phyloP scores from a whole-genome alignment of 2,113 vertebrate genomes.

The Ochotona curzoniae region DNA sequence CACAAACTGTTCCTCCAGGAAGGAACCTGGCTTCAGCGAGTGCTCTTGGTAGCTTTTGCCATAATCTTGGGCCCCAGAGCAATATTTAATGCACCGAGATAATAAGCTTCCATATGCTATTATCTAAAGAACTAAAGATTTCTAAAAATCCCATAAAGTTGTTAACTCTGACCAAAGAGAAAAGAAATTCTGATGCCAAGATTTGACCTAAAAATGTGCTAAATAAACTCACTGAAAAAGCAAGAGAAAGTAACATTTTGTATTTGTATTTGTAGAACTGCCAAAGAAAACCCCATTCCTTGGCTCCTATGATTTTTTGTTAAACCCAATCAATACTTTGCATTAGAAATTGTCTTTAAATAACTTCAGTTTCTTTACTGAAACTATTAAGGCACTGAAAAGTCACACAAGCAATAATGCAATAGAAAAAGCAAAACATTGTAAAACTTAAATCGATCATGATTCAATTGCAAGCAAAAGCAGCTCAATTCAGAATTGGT shows the following conservation, averaged over 20 bases:
- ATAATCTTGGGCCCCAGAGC: background rate
- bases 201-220: constrained; percentile 26
- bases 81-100: constrained; percentile 16
- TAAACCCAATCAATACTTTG: constrained; percentile 41
- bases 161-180: constrained; percentile 19
- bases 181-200: constrained; percentile 25
- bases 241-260: background rate
- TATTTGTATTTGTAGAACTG: constrained; percentile 3
- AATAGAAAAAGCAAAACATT: constrained; percentile 34
- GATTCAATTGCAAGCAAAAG: background rate
- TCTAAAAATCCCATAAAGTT: constrained; percentile 29
- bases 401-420: background rate
- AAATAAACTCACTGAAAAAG: constrained; percentile 41
- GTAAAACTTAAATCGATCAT: constrained; percentile 12
- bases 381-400: constrained; percentile 32
- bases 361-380: background rate
- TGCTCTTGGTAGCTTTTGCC: background rate
- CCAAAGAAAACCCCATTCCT: constrained; percentile 18
- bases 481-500: background rate
- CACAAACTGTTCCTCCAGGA: background rate
- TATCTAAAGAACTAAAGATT: constrained; percentile 22
- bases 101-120: constrained; percentile 34
- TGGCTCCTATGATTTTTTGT: background rate
- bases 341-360: constrained; percentile 51
- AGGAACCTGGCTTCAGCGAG: background rate